A percentile compares a stretch with the other conserved stretches of the same genome.
Conservation (phyloP, 2,888 invertebrate species). For the Nomada hirtipes region DNA sequence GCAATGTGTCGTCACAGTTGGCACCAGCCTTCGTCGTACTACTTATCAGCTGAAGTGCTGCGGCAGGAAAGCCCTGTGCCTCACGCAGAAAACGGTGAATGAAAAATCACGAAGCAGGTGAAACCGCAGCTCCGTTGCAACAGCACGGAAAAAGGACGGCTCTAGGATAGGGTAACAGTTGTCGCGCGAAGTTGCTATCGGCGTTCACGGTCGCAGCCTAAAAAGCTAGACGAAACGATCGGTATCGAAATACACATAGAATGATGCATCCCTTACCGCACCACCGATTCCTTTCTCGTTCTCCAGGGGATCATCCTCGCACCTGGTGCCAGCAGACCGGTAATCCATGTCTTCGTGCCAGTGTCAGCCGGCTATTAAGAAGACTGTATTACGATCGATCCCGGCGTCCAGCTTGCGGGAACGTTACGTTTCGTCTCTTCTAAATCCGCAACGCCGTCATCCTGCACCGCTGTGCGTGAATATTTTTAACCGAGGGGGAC, state of each 20-base stretch:
- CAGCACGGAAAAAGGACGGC: not conserved
- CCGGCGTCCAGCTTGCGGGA: slow-evolving; percentile 43
- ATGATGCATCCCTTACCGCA: slow-evolving; percentile 76
- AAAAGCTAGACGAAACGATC: slow-evolving; percentile 3
- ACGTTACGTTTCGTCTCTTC: slow-evolving; percentile 52
- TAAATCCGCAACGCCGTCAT: slow-evolving; percentile 60
- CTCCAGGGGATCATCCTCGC: slow-evolving; percentile 78
- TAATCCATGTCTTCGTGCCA: slow-evolving; percentile 66
- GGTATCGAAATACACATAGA: slow-evolving; percentile 9
- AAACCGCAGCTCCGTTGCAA: not conserved
- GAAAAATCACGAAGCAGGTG: not conserved
- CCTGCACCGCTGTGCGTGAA: slow-evolving; percentile 40
- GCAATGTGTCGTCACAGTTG: slow-evolving; percentile 25
- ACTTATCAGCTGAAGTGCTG: slow-evolving; percentile 20
- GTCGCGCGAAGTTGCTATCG: slow-evolving; percentile 1
- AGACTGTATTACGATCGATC: slow-evolving; percentile 61
- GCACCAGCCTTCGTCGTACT: slow-evolving; percentile 1
- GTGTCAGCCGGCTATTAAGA: slow-evolving; percentile 54
- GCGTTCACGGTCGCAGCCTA: not conserved
- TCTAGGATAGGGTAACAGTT: not conserved
- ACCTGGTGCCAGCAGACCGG: slow-evolving; percentile 67
- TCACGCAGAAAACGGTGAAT: not conserved
- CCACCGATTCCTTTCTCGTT: slow-evolving; percentile 76
- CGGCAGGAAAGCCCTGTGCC: not conserved
- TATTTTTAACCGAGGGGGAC: slow-evolving; percentile 54